Conservation (phyloP, 2,888 invertebrate species). For the Phaonia tiefii region DNA sequence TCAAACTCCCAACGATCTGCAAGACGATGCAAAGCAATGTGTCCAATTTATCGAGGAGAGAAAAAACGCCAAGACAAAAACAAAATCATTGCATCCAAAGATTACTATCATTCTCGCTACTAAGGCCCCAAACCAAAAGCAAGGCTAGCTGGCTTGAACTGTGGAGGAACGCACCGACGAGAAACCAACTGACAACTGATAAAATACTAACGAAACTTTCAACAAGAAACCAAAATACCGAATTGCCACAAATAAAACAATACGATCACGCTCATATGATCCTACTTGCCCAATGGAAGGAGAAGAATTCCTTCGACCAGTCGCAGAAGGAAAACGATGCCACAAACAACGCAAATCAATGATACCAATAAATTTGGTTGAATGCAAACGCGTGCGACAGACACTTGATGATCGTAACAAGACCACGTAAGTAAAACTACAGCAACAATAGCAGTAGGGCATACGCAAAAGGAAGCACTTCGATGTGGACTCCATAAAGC, state of each 20-base stretch:
- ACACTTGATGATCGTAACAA: slow-evolving; percentile 63
- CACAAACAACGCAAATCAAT: slow-evolving; percentile 70
- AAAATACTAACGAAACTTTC: slow-evolving; percentile 65
- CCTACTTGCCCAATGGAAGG: slow-evolving; percentile 6
- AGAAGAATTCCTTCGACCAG: neutral
- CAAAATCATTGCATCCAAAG: slow-evolving; percentile 53
- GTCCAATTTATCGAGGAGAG: slow-evolving; percentile 42
- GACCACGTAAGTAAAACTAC: slow-evolving; percentile 41
- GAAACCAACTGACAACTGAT: slow-evolving; percentile 64
- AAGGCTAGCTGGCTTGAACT: slow-evolving; percentile 5
- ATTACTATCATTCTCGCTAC: slow-evolving; percentile 65
- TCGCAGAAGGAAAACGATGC: slow-evolving; percentile 34
- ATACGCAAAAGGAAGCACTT: slow-evolving; percentile 56
- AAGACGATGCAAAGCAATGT: slow-evolving; percentile 11
- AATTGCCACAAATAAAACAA: slow-evolving; percentile 61
- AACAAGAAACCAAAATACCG: slow-evolving; percentile 61
- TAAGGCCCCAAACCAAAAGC: slow-evolving; percentile 24
- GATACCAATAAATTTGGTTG: slow-evolving; percentile 78
- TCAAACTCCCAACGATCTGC: slow-evolving; percentile 24
- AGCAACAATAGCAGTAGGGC: slow-evolving; percentile 5
- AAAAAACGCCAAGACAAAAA: slow-evolving; percentile 31
- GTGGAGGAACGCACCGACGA: slow-evolving; percentile 51
- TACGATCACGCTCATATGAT: slow-evolving; percentile 24
- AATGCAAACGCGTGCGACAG: slow-evolving; percentile 78
- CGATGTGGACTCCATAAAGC: slow-evolving; percentile 40